Percentiles rank a stretch among this genome's conserved stretches.
These are phyloP conservation scores for Thecocarcelia acutangulata DNA, from an alignment of 2,888 invertebrate species.

Conservation along the genomic window DNA sequence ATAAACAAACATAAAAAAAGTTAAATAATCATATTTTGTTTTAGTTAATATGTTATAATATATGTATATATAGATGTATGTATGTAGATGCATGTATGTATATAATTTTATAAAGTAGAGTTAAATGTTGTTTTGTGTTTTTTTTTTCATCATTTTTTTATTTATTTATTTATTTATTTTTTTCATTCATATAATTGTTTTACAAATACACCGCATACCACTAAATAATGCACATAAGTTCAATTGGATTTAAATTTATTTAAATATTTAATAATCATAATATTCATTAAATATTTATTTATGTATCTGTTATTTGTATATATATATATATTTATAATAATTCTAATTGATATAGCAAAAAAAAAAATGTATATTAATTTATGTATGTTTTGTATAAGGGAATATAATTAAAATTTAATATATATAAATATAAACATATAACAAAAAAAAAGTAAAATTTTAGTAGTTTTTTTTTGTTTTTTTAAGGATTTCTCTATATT, in stretches of 20 bases:
- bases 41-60: slow-evolving; percentile 56
- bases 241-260: slow-evolving; percentile 71
- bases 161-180: slow-evolving; percentile 57
- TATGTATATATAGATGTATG: slow-evolving; percentile 60
- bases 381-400: slow-evolving; percentile 65
- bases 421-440: slow-evolving; percentile 56
- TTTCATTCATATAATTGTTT: slow-evolving; percentile 70
- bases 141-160: slow-evolving; percentile 47
- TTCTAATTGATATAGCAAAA: slow-evolving; percentile 59
- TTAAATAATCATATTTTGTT: slow-evolving; percentile 54
- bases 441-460: slow-evolving; percentile 40
- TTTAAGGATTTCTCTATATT: slow-evolving; percentile 52
- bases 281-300: slow-evolving; percentile 52
- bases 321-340: slow-evolving; percentile 55
- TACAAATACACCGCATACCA: slow-evolving; percentile 73
- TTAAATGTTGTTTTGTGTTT: slow-evolving; percentile 49
- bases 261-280: slow-evolving; percentile 54
- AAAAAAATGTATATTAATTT: slow-evolving; percentile 62
- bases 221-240: slow-evolving; percentile 75
- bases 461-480: slow-evolving; percentile 29
- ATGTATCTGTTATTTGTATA: slow-evolving; percentile 31
- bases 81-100: slow-evolving; percentile 65
- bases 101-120: slow-evolving; percentile 55
- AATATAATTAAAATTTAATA: slow-evolving; percentile 69
- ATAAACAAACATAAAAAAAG: slow-evolving; percentile 65